Base-by-base conservation (phyloP, 2,888 invertebrate genomes). In the Tortrix viridana region DNA sequence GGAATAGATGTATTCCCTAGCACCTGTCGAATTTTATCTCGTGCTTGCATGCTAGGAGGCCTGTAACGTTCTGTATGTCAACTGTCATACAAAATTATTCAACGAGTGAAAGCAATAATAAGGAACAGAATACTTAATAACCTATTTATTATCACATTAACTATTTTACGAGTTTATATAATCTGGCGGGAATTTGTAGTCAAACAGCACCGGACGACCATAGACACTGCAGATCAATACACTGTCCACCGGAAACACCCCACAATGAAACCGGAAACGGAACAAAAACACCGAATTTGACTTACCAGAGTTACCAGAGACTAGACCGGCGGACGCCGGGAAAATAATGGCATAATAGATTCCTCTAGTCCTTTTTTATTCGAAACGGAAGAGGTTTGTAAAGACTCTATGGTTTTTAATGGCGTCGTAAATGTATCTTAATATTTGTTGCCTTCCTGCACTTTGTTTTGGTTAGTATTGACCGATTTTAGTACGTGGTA, bases 321-420 rank as follows among this genome's bases (percentile, higher is more conserved):
- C 49, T 60, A 56, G 60, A 60, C 60, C 52, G 46, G 18, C 46
- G 60, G 60, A 60, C 60, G 60, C 52, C 52, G 52, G 22, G 53
- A 61, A 50, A 56, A 61, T 44, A 48, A 54, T 61, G 55, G 48
- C 61, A 61, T 55, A 61, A 55, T 49, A 43, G 49, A 46, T 23
- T 22, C 50, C 49, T 61, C 32, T 61, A 49, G 49, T 44, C 49
- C 61, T 18, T 56, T 32, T 61, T 61, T 55, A 54, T 55, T 55
- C 71, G 72, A 73, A 75, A 71, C 84, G 85, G 85, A 85, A 81
- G 82, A 77, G 76, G 75, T 80, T 78, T 78, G 81, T 82, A 84
- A 82, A 82, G 78, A 76, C 32, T 54, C 41, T 60, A 48, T 43
- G 48, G 54, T 53, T 44, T 41, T 14, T 4, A 32, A 50, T 37